Conservation (phyloP, 2,888 invertebrate genomes). For the Lasius fuliginosus region DNA sequence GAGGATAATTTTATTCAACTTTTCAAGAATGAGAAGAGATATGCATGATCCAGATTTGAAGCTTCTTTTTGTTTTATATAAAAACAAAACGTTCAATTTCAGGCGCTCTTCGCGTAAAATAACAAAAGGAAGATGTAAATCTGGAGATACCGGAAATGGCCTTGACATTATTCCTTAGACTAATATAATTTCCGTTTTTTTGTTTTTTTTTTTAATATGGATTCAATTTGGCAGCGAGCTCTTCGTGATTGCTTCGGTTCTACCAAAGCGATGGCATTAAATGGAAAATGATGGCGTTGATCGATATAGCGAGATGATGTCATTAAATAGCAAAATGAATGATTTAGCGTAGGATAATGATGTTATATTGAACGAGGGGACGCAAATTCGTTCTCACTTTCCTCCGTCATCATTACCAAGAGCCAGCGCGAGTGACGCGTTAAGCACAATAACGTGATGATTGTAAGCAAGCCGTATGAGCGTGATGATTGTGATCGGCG, state of each 20-base stretch:
- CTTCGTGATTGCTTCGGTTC: background rate
- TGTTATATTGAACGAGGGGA: background rate
- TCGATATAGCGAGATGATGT: background rate
- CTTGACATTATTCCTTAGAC: background rate
- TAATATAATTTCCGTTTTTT: background rate
- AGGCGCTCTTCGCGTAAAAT: background rate
- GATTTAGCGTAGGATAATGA: background rate
- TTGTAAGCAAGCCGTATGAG: constrained; percentile 48
- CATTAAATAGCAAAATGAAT: background rate
- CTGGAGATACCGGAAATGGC: background rate
- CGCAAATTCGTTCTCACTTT: constrained; percentile 42
- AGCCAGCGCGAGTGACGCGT: constrained; percentile 42
- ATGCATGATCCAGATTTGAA: background rate
- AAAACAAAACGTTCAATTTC: background rate
- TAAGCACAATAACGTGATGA: constrained; percentile 52
- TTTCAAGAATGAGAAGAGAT: too few species aligned
- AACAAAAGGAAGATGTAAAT: background rate
- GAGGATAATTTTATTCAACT: too few species aligned
- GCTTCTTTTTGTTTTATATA: background rate
- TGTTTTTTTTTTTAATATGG: background rate
- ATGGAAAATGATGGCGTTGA: constrained; percentile 15
- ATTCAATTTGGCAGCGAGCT: constrained; percentile 5
- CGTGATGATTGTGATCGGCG: constrained; percentile 48
- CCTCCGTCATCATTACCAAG: constrained; percentile 43
- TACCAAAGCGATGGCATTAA: background rate